Percentiles rank a stretch among this genome's conserved stretches.
Evolutionary conservation across 2,888 invertebrate species (phyloP).

Genomic region (Diplazon laetatorius): DNA sequence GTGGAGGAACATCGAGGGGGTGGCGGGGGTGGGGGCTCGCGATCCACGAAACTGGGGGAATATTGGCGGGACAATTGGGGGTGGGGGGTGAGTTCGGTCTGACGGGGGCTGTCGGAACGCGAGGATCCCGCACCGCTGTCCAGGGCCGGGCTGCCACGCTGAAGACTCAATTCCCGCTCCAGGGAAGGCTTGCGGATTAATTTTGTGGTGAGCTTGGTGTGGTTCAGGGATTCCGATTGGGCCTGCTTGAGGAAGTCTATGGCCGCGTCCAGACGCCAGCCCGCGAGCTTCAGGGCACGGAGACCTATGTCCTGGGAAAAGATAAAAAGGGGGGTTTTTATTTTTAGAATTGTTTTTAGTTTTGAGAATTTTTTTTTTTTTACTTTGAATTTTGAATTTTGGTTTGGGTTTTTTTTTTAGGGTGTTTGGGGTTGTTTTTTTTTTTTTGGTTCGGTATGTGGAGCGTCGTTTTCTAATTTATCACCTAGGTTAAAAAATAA

Average conservation of each 20-base stretch:
- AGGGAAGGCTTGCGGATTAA: conserved; percentile 94
- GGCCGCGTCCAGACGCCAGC: conserved; percentile 88
- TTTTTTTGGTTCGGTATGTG: too few relatives aligned
- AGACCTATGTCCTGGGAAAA: conserved; percentile 87
- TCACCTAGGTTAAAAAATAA: too few relatives aligned
- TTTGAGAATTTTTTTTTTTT: background rate
- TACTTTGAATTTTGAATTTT: too few relatives aligned
- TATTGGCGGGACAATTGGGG: conserved; percentile 89
- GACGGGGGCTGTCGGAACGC: conserved; percentile 93
- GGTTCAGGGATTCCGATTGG: conserved; percentile 85
- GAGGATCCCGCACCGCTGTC: conserved; percentile 95
- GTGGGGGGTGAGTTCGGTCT: conserved; percentile 85
- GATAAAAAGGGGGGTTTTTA: background rate
- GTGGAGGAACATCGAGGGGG: conserved; percentile 90
- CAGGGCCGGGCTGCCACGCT: conserved; percentile 93
- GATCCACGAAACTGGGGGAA: conserved; percentile 86
- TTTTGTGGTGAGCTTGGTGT: conserved; percentile 86
- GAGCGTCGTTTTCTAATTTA: too few relatives aligned
- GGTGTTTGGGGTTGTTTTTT: too few relatives aligned
- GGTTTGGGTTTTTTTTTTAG: too few relatives aligned
- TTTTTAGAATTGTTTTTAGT: too few relatives aligned
- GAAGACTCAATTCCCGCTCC: conserved; percentile 90
- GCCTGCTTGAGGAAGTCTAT: conserved; percentile 88
- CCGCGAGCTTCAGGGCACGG: conserved; percentile 88
- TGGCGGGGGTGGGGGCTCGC: conserved; percentile 88